These are phyloP conservation scores for Embiotoca jacksoni DNA, from an alignment of 2,113 vertebrate species.

Conservation along the genomic window DNA sequence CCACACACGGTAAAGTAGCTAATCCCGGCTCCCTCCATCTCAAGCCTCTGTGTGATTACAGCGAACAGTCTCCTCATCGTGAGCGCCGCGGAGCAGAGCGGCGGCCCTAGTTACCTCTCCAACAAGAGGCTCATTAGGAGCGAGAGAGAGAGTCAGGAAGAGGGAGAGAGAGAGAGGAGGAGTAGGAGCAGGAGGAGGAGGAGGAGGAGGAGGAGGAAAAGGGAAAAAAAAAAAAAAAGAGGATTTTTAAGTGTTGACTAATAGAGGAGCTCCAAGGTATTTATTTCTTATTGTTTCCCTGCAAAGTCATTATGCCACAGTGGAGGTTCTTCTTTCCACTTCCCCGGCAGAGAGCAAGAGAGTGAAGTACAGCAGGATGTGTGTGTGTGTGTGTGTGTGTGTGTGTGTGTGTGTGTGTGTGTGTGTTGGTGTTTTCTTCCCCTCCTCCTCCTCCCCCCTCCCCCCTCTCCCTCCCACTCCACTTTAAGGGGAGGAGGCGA, in stretches of 20 bases:
- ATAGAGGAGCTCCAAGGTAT: constrained; percentile 86
- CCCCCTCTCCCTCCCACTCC: constrained; percentile 48
- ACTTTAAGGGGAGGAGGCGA: constrained; percentile 67
- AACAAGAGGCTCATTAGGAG: constrained; percentile 86
- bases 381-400: constrained; percentile 29
- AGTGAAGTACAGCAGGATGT: not conserved
- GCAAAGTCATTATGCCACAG: constrained; percentile 82
- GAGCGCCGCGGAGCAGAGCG: constrained; percentile 75
- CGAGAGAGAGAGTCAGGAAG: constrained; percentile 45
- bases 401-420: constrained; percentile 49
- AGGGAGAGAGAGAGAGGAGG: constrained; percentile 26
- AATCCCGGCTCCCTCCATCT: constrained; percentile 82
- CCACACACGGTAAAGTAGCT: constrained; percentile 81
- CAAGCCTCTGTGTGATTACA: constrained; percentile 83
- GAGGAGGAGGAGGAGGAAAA: not conserved
- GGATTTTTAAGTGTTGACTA: constrained; percentile 84
- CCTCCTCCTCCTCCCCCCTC: constrained; percentile 42
- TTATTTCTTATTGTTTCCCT: constrained; percentile 84
- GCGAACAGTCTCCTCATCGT: constrained; percentile 71
- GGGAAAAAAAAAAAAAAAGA: not conserved
- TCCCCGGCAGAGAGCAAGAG: constrained; percentile 56
- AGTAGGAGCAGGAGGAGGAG: constrained; percentile 22
- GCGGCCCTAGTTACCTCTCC: constrained; percentile 82
- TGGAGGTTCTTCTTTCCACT: constrained; percentile 75
- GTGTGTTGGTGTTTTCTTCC: constrained; percentile 48